phyloP scores from a whole-genome alignment of 2,888 invertebrate species.

The Polydrusus tereticollis region DNA sequence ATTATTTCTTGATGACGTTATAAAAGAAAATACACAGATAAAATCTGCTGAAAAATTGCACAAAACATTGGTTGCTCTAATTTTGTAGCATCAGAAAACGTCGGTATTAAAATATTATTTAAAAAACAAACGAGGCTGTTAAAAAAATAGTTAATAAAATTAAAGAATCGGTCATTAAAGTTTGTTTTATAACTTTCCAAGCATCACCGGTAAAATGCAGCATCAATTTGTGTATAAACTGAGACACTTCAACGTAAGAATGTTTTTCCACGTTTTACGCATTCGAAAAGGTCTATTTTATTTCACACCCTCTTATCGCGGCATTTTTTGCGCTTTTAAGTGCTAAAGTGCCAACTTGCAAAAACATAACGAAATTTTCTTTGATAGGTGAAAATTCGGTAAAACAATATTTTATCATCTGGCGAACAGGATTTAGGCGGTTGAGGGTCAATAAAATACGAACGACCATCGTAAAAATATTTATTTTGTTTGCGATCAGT shows the following conservation, averaged over 20 bases:
- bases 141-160: too few relatives aligned
- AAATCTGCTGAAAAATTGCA: too few relatives aligned
- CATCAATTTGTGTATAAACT: neutral
- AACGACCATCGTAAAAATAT: neutral
- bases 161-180: too few relatives aligned
- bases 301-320: neutral
- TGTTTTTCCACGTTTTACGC: neutral
- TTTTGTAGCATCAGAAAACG: too few relatives aligned
- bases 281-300: slow-evolving; percentile 9
- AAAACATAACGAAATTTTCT: slow-evolving; percentile 11
- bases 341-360: slow-evolving; percentile 4
- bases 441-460: neutral
- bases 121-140: too few relatives aligned
- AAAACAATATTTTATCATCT: slow-evolving; percentile 1
- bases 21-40: too few relatives aligned
- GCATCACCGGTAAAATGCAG: neutral
- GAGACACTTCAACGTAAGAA: slow-evolving; percentile 1
- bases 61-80: too few relatives aligned
- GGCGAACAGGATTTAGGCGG: neutral
- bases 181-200: neutral
- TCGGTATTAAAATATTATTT: too few relatives aligned
- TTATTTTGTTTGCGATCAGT: neutral
- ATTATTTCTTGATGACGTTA: too few relatives aligned
- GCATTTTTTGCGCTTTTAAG: slow-evolving; percentile 4
- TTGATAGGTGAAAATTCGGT: slow-evolving; percentile 4